phyloP scores from a whole-genome alignment of 2,113 vertebrate species.

The Paralichthys olivaceus region DNA sequence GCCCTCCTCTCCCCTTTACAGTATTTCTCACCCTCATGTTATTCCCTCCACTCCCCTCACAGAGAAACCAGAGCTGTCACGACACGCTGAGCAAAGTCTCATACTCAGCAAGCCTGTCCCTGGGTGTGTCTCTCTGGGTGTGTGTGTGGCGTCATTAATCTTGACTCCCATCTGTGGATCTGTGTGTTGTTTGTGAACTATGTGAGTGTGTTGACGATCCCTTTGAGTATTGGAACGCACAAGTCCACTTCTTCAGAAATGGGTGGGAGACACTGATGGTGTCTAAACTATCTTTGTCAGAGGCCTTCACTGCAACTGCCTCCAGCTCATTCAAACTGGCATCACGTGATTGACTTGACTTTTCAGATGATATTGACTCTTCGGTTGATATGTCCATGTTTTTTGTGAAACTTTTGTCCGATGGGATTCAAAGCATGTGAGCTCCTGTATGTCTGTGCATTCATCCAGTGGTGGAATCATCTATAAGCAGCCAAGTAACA shows the following conservation, averaged over 20 bases:
- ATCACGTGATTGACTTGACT: too few species aligned
- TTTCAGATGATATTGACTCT: too few species aligned
- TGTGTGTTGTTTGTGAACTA: constrained; percentile 14
- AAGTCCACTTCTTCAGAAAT: too few species aligned
- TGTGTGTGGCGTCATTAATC: constrained; percentile 20
- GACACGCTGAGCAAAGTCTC: constrained; percentile 48
- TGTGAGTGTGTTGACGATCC: not conserved
- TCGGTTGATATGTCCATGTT: too few species aligned
- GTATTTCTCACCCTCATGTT: constrained; percentile 18
- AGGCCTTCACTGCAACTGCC: too few species aligned
- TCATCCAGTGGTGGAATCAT: not conserved
- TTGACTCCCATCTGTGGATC: constrained; percentile 50
- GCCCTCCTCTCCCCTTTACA: not conserved
- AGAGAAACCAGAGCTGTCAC: constrained; percentile 42
- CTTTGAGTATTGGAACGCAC: not conserved
- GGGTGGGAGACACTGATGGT: too few species aligned
- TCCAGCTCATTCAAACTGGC: too few species aligned
- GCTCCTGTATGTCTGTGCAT: too few species aligned
- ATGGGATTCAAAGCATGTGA: not conserved
- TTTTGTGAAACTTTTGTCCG: not conserved
- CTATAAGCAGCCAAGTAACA: too few species aligned
- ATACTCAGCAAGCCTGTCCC: constrained; percentile 2
- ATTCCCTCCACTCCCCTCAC: constrained; percentile 13
- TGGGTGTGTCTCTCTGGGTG: constrained; percentile 57
- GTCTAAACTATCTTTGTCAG: too few species aligned